A percentile compares a stretch with the other conserved stretches of the same genome.
phyloP scores from a whole-genome alignment of 2,888 invertebrate genomes.

The Tachina grossa region DNA sequence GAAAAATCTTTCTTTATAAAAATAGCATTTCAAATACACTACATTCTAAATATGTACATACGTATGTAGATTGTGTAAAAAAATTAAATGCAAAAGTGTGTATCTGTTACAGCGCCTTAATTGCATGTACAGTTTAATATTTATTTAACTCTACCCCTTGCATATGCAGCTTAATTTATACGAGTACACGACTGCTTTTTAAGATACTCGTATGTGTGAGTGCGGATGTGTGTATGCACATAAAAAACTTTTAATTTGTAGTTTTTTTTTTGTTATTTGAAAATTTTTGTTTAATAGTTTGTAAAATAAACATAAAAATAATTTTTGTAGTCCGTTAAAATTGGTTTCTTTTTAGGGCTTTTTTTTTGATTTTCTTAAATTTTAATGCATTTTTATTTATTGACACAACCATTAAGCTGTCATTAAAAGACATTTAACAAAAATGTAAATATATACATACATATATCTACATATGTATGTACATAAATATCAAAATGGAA shows the following conservation, averaged over 20 bases:
- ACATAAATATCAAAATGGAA: background rate
- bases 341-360: background rate
- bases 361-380: background rate
- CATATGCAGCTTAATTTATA: constrained; percentile 14
- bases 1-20: constrained; percentile 19
- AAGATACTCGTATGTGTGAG: background rate
- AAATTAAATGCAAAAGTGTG: background rate
- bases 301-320: constrained; percentile 42
- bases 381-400: constrained; percentile 69
- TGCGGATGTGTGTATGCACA: background rate
- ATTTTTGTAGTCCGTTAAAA: constrained; percentile 16
- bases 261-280: constrained; percentile 3
- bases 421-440: constrained; percentile 70
- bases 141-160: constrained; percentile 9
- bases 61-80: too few relatives aligned
- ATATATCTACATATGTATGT: background rate
- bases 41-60: too few relatives aligned
- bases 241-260: background rate
- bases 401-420: constrained; percentile 72
- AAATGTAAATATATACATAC: constrained; percentile 36
- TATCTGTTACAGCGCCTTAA: constrained; percentile 16
- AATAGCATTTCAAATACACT: constrained; percentile 20
- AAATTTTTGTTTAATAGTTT: constrained; percentile 40
- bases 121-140: constrained; percentile 12
- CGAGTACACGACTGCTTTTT: background rate